A percentile compares a stretch with the other conserved stretches of the same genome.
phyloP scores from a whole-genome alignment of 2,888 invertebrate species.

The Catocala fraxini region DNA sequence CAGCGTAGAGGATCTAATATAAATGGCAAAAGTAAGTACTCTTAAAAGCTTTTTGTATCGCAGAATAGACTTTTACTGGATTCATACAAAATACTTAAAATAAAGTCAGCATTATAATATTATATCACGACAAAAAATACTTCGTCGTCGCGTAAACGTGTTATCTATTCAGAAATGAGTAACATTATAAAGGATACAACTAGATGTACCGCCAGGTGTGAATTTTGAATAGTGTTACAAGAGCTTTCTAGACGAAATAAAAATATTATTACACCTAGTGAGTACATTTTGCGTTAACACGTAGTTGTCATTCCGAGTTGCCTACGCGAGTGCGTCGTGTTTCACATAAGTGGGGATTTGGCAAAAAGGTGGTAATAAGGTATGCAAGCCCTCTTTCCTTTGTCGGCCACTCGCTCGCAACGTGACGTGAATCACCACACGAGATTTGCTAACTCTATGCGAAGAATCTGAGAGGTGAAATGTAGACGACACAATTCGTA shows the following conservation, averaged over 20 bases:
- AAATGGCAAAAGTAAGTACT: conserved; percentile 1
- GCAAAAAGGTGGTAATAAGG: conserved; percentile 86
- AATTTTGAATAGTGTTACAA: conserved; percentile 40
- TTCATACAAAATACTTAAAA: background rate
- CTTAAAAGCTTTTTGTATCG: background rate
- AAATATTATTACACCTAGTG: conserved; percentile 49
- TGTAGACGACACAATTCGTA: conserved; percentile 69
- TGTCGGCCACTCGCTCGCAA: conserved; percentile 84
- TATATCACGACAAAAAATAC: conserved; percentile 7
- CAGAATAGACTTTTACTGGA: background rate
- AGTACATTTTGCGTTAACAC: conserved; percentile 64
- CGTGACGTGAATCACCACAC: conserved; percentile 82
- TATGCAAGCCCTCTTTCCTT: conserved; percentile 87
- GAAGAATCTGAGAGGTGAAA: conserved; percentile 73
- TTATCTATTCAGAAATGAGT: conserved; percentile 20
- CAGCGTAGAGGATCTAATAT: background rate
- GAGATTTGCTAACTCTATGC: conserved; percentile 76
- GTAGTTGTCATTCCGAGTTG: conserved; percentile 77
- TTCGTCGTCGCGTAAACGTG: background rate
- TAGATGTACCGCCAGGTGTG: conserved; percentile 19
- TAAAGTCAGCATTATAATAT: background rate
- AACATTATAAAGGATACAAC: conserved; percentile 20
- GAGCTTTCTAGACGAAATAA: conserved; percentile 41
- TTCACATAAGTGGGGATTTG: conserved; percentile 84
- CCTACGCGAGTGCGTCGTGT: conserved; percentile 76